These are phyloP conservation scores for Eupeodes latifasciatus DNA, from an alignment of 2,888 invertebrate species.

Conservation along the genomic window DNA sequence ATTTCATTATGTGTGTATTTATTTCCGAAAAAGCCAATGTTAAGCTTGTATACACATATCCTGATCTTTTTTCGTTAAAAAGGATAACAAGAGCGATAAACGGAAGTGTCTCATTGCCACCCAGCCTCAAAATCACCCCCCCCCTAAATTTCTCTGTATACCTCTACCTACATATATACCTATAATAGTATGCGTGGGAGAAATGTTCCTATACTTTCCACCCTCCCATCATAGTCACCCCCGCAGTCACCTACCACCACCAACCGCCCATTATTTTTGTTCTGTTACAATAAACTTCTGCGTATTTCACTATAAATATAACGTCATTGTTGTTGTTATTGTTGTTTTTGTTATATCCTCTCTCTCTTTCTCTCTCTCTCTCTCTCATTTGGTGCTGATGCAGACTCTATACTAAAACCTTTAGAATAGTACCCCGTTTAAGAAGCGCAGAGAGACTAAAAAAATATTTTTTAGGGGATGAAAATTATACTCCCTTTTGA, in stretches of 20 bases:
- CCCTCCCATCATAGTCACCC: background rate
- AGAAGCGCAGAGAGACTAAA: slow-evolving; percentile 53
- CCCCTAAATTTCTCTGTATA: slow-evolving; percentile 13
- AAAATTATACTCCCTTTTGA: slow-evolving; percentile 45
- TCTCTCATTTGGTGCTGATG: background rate
- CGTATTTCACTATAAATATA: slow-evolving; percentile 40
- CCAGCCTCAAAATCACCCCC: slow-evolving; percentile 10
- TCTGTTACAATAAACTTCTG: slow-evolving; percentile 51
- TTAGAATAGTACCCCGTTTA: background rate
- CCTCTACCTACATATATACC: too few species aligned
- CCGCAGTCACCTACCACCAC: background rate
- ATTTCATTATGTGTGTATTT: background rate
- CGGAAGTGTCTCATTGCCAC: slow-evolving; percentile 68
- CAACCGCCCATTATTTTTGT: background rate
- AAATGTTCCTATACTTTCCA: background rate
- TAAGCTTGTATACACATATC: slow-evolving; percentile 27
- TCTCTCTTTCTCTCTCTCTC: too few species aligned
- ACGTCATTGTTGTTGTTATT: slow-evolving; percentile 40
- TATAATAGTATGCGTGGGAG: slow-evolving; percentile 39
- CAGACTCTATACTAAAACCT: slow-evolving; percentile 2
- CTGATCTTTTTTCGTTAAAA: slow-evolving; percentile 37
- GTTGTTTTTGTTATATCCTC: slow-evolving; percentile 24
- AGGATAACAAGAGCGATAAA: slow-evolving; percentile 64
- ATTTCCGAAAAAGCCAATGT: slow-evolving; percentile 23
- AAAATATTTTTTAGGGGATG: slow-evolving; percentile 60